Evolutionary conservation across 2,113 vertebrate species (phyloP), one percentile per base, ranked within the genome.

Genomic region (Carassius carassius): DNA sequence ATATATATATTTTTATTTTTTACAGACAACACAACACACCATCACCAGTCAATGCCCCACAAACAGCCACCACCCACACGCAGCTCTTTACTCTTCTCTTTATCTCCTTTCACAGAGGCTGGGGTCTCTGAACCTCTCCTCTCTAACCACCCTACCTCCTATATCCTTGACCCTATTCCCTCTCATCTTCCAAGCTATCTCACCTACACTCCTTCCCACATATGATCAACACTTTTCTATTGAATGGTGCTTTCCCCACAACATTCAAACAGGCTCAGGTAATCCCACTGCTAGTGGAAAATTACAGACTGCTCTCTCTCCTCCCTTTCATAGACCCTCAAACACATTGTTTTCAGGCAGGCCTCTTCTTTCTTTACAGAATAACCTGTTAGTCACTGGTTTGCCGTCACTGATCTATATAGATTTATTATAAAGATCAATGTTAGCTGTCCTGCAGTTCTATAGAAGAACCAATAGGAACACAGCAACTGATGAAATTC

Each of bases 151-250:
- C n/a, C 58, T 23, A 79, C 77, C 58, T 44, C 32, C 58, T 79
- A 58, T 58, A 76, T 62, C 58, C 58, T 63, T 79, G 58, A 62
- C 58, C 78, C 60, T 29, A 44, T 80, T 80, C 35, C 49, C 41
- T 65, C 17, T 10, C 37, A 65, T 47, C 41, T 29, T 80, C 13
- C 16, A 80, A 80, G 60, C 78, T 29, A 76, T 76, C n/a, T 54
- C 47, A 19, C 16, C 23, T 32, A 47, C 14, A 63, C 23, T 54
- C 23, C 74, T 49, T 29, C 73, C 73, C 58, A 63, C 78, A 47
- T 37, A 63, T 44, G 9, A 44, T 65, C 60, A 65, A 65, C 35
- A 19, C 32, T 23, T 23, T 60, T 14, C 37, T 17, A 25, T 41
- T 47, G 9, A 44, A 63, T 47, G 16, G 19, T 21, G 37, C 76